Evolutionary conservation across 1,140 invertebrate species (phyloP), one percentile per base, ranked within the genome.

Genomic region (Monomorium pharaonis): DNA sequence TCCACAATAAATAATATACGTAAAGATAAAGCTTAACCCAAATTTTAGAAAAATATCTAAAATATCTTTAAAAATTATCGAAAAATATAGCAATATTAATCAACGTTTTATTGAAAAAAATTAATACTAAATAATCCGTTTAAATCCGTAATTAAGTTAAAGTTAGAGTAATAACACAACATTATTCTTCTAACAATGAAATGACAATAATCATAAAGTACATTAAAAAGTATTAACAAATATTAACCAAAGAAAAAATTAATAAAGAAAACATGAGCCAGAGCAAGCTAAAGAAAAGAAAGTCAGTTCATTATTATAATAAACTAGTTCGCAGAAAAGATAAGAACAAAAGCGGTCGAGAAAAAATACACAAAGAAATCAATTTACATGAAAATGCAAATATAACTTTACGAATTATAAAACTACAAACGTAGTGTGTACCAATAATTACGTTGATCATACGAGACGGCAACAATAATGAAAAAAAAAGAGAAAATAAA

Each of bases 201-300:
- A 62, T 33, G 74, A 24, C 12, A 75, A 74, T 74, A 24, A 2
- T 27, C 16, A 14, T 60, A 60, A 74, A 49, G 2, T 51, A 51
- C 49, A 78, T 78, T 78, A 24, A 62, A 78, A 4, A n/a, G n/a
- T n/a, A n/a, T n/a, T n/a, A n/a, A 65, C 14, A 65, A 78, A 78
- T 65, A 65, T 78, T 65, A 65, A 21, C 27, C 16, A n/a, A 49
- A 7, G 4, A 51, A 51, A n/a, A 60, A 76, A 76, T 76, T 76
- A 24, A 51, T 21, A 14, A 24, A 49, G 16, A 18, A 49, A 77
- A 49, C 14, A 9, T 14, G 5, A 47, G 18, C 10, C 24, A 30
- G 9, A 33, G 12, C 5, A 30, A 76, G 9, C 18, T 62, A 51
- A 30, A 21, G 14, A 63, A 24, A 14, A 24, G 33, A 42, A 37